Conservation (phyloP, 2,888 invertebrate species). For the Thymelicus lineola region DNA sequence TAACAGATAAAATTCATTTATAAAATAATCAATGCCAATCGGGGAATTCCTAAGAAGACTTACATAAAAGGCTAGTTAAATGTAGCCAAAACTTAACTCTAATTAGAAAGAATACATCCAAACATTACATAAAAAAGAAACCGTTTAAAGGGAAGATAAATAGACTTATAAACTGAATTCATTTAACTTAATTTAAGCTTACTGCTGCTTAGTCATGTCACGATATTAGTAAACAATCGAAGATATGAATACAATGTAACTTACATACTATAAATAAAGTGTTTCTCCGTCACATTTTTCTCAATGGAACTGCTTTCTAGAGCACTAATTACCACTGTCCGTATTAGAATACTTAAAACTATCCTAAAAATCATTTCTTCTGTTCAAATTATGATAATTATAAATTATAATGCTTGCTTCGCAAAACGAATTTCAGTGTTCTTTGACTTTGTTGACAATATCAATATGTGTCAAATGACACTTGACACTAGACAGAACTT, state of each 20-base stretch:
- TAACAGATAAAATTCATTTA: too few species aligned
- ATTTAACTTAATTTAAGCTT: too few species aligned
- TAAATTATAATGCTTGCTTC: too few species aligned
- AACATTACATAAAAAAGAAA: too few species aligned
- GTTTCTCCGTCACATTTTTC: slow-evolving; percentile 51
- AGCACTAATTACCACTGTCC: background rate
- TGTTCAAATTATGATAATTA: background rate
- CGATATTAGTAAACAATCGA: slow-evolving; percentile 1
- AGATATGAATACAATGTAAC: slow-evolving; percentile 42
- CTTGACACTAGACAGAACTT: too few species aligned
- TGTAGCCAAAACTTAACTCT: background rate
- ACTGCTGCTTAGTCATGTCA: background rate
- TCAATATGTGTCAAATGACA: too few species aligned
- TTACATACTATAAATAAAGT: slow-evolving; percentile 67
- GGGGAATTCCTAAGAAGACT: background rate
- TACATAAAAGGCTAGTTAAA: background rate
- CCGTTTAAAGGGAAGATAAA: too few species aligned
- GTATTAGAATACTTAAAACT: slow-evolving; percentile 6
- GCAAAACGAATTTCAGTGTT: too few species aligned
- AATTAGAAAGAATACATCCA: too few species aligned
- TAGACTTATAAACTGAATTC: too few species aligned
- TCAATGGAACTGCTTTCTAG: slow-evolving; percentile 1
- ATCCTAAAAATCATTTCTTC: background rate
- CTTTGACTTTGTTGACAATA: too few species aligned
- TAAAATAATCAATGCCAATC: background rate